Conservation (phyloP, 2,797 vertebrate species). For the Danio albolineatus region DNA sequence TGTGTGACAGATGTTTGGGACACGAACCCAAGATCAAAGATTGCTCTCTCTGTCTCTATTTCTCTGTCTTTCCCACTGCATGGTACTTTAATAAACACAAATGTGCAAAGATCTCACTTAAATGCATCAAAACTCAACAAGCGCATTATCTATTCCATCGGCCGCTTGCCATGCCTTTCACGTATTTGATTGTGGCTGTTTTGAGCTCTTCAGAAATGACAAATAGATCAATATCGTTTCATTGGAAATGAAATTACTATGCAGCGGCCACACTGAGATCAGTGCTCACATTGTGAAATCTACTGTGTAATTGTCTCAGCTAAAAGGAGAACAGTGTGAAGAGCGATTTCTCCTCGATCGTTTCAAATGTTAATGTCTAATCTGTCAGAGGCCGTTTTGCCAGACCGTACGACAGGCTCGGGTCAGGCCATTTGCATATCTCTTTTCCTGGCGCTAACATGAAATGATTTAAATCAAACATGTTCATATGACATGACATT, state of each 20-base stretch:
- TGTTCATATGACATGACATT: slow-evolving; percentile 30
- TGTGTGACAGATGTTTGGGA: slow-evolving; percentile 78
- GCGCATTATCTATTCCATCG: slow-evolving; percentile 14
- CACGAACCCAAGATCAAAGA: slow-evolving; percentile 70
- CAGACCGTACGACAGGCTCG: background rate
- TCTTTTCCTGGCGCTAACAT: background rate
- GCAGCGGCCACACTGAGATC: slow-evolving; percentile 46
- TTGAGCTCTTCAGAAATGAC: slow-evolving; percentile 52
- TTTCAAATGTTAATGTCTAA: slow-evolving; percentile 57
- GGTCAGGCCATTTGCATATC: slow-evolving; percentile 36
- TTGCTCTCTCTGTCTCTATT: slow-evolving; percentile 53
- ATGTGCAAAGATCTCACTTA: slow-evolving; percentile 18
- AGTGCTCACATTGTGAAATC: slow-evolving; percentile 51
- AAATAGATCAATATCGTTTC: slow-evolving; percentile 64
- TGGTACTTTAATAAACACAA: background rate
- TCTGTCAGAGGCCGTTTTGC: slow-evolving; percentile 40
- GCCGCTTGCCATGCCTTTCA: slow-evolving; percentile 42
- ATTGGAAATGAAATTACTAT: slow-evolving; percentile 60
- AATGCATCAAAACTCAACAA: slow-evolving; percentile 2
- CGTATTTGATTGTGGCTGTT: slow-evolving; percentile 44
- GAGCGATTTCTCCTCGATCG: slow-evolving; percentile 42
- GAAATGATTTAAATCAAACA: slow-evolving; percentile 39
- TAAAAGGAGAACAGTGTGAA: slow-evolving; percentile 53
- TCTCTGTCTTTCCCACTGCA: slow-evolving; percentile 1
- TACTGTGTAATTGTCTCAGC: slow-evolving; percentile 59